These are phyloP conservation scores for Hyppa rectilinea DNA, from an alignment of 2,888 invertebrate genomes.

Conservation along the genomic window DNA sequence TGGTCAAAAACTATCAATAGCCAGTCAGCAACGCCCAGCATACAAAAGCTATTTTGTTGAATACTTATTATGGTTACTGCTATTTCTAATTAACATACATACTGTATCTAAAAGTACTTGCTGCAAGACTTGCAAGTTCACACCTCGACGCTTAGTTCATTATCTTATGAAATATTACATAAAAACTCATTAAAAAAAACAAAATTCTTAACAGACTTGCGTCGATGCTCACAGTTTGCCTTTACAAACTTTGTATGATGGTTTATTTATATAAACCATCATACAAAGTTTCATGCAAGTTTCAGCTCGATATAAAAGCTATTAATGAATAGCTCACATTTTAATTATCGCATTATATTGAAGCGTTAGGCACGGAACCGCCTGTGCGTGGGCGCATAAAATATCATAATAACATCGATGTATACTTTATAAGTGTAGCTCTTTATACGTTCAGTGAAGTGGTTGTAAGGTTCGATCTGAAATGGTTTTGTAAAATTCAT, in stretches of 20 bases:
- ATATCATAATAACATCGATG: slow-evolving; percentile 27
- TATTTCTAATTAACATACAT: slow-evolving; percentile 29
- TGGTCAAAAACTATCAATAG: too few relatives aligned
- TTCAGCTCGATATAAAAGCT: slow-evolving; percentile 4
- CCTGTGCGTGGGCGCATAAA: not conserved
- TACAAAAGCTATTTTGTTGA: too few relatives aligned
- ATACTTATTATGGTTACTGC: slow-evolving; percentile 9
- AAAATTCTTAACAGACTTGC: not conserved
- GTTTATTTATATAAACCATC: too few relatives aligned
- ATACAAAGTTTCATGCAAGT: not conserved
- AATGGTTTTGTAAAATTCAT: slow-evolving; percentile 6
- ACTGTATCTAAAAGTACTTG: not conserved
- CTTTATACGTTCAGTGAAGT: not conserved
- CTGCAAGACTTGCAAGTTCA: slow-evolving; percentile 11
- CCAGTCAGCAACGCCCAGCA: too few relatives aligned
- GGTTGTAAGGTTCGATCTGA: slow-evolving; percentile 17
- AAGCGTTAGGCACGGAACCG: too few relatives aligned
- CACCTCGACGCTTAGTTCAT: not conserved
- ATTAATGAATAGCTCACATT: not conserved
- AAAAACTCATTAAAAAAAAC: not conserved
- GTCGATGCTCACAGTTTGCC: slow-evolving; percentile 1
- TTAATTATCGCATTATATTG: slow-evolving; percentile 14
- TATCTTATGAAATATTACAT: not conserved
- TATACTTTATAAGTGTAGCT: slow-evolving; percentile 30
- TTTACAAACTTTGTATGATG: too few relatives aligned